These are phyloP conservation scores for Macaca mulatta DNA, from an alignment of 2,113 vertebrate genomes.

Conservation along the genomic window DNA sequence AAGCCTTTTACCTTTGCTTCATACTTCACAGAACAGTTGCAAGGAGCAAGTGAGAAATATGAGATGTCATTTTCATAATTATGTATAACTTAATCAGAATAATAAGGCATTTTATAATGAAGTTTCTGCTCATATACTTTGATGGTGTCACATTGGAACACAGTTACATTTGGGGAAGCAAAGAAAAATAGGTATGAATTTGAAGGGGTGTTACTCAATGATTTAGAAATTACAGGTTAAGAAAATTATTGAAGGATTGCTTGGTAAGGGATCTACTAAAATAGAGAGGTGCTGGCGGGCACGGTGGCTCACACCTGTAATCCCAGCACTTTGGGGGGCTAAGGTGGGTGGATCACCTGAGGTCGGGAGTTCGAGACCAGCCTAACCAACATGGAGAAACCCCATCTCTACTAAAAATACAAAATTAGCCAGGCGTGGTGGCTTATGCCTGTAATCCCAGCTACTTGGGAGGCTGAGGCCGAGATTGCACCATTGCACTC, in stretches of 20 bases:
- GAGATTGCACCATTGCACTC: too few species aligned
- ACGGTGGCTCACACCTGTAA: too few species aligned
- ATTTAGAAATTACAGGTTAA: slow-evolving; percentile 37
- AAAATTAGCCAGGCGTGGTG: too few species aligned
- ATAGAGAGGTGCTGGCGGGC: not conserved
- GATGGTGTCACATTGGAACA: slow-evolving; percentile 36
- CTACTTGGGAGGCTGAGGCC: too few species aligned
- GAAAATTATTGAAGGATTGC: slow-evolving; percentile 22
- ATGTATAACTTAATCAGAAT: slow-evolving; percentile 29
- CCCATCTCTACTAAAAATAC: too few species aligned
- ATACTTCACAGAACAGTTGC: not conserved
- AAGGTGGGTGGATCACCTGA: too few species aligned
- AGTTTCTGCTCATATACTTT: slow-evolving; percentile 29
- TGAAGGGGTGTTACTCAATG: slow-evolving; percentile 23
- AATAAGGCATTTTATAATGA: slow-evolving; percentile 37
- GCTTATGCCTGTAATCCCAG: too few species aligned
- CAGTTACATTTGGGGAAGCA: slow-evolving; percentile 6
- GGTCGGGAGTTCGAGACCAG: too few species aligned
- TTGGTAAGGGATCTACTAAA: slow-evolving; percentile 32
- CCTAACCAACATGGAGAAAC: too few species aligned
- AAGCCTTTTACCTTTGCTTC: not conserved
- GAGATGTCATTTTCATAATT: slow-evolving; percentile 52
- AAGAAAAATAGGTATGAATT: slow-evolving; percentile 45
- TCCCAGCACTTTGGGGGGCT: too few species aligned
- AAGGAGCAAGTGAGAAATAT: not conserved